These are phyloP conservation scores for Drosophila santomea DNA, from an alignment of 1,140 invertebrate genomes.

Conservation along the genomic window DNA sequence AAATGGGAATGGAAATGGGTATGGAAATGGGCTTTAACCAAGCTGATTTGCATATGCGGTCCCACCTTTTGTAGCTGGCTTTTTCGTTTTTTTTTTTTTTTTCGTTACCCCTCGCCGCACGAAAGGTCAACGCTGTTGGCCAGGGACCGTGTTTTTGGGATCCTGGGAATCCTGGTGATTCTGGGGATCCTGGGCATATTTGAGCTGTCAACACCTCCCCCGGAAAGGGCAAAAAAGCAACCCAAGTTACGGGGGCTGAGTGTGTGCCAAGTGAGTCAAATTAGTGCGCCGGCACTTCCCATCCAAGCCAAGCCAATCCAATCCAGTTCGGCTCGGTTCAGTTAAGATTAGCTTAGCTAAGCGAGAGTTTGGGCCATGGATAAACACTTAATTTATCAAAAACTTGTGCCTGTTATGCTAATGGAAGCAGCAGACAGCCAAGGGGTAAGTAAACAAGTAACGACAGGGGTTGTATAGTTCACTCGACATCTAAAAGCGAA, in stretches of 20 bases:
- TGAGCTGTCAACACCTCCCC: constrained; percentile 72
- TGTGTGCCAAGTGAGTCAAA: constrained; percentile 51
- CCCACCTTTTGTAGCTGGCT: constrained; percentile 27
- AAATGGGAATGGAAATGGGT: constrained; percentile 27
- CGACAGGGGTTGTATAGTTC: background rate
- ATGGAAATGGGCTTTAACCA: constrained; percentile 8
- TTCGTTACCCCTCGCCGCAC: background rate
- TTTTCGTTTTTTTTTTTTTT: constrained; percentile 12
- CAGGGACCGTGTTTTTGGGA: constrained; percentile 9
- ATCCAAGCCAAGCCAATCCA: background rate
- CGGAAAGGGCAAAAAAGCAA: constrained; percentile 13
- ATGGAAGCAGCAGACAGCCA: constrained; percentile 50
- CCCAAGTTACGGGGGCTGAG: background rate
- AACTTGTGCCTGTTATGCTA: constrained; percentile 74
- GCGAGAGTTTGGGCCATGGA: constrained; percentile 39
- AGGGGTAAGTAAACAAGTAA: background rate
- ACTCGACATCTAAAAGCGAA: constrained; percentile 25
- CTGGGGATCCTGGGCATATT: constrained; percentile 50
- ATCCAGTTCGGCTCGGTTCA: constrained; percentile 4
- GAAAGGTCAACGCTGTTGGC: constrained; percentile 62
- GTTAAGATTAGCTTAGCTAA: constrained; percentile 40
- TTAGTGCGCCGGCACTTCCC: constrained; percentile 31
- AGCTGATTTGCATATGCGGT: constrained; percentile 76
- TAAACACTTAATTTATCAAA: constrained; percentile 83
- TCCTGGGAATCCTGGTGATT: background rate